These are phyloP conservation scores for Muntiacus muntjak DNA, from an alignment of 2,113 vertebrate species.

Conservation along the genomic window DNA sequence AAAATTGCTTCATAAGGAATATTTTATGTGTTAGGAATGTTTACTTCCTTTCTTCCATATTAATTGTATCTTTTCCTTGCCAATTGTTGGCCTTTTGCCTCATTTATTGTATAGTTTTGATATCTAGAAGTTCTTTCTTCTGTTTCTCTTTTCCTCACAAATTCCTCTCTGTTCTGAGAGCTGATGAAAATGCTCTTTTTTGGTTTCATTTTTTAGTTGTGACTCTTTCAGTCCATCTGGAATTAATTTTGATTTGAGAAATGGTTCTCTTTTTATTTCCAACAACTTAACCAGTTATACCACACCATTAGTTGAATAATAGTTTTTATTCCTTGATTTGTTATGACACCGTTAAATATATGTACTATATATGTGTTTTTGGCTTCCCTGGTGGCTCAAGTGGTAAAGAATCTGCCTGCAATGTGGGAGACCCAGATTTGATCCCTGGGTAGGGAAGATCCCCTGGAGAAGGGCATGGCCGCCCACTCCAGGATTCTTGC, in stretches of 20 bases:
- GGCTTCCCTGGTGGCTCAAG: background rate
- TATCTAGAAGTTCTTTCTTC: background rate
- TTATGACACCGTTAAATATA: background rate
- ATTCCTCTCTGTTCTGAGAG: background rate
- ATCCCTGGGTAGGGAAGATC: background rate
- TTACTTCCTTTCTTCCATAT: background rate
- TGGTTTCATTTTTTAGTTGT: slow-evolving; percentile 30
- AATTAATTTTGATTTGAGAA: slow-evolving; percentile 38
- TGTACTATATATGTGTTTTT: background rate
- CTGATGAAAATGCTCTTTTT: background rate
- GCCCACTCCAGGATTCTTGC: background rate
- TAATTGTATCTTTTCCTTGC: background rate
- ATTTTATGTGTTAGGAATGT: background rate
- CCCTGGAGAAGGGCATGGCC: background rate
- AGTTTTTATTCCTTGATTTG: background rate
- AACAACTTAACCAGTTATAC: background rate
- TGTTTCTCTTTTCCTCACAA: background rate
- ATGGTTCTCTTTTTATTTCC: background rate
- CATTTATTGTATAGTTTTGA: background rate
- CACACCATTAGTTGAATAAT: background rate
- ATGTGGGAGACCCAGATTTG: background rate
- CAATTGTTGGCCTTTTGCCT: background rate
- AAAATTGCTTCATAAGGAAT: background rate
- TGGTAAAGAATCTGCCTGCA: background rate
- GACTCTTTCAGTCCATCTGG: slow-evolving; percentile 49